Percentiles rank a stretch among this genome's conserved stretches.
phyloP scores from a whole-genome alignment of 2,888 invertebrate species.

The Macrosiphum euphorbiae region DNA sequence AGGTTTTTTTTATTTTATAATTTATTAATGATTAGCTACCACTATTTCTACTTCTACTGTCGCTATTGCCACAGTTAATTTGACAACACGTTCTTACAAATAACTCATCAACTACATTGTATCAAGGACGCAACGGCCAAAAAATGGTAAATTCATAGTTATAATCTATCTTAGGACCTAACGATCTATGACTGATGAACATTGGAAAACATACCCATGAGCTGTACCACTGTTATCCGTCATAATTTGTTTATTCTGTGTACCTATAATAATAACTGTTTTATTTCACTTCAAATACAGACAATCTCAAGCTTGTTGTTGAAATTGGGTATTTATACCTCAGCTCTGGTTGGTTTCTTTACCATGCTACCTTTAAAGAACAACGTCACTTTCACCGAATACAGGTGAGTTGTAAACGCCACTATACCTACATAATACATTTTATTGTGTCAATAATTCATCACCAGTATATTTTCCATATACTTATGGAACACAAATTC shows the following conservation, averaged over 20 bases:
- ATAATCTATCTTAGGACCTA: neutral
- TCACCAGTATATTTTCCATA: no score
- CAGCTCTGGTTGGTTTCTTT: neutral
- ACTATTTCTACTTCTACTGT: no score
- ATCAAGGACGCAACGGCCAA: neutral
- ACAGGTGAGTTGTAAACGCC: neutral
- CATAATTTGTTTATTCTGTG: neutral
- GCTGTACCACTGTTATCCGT: neutral
- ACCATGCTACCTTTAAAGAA: neutral
- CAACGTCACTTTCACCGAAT: conserved; percentile 30
- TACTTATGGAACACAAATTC: no score
- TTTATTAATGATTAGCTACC: neutral
- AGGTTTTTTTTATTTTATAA: neutral
- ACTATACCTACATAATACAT: neutral
- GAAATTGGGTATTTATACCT: neutral
- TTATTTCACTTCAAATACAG: neutral
- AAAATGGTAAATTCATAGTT: neutral
- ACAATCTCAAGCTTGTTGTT: neutral
- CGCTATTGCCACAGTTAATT: neutral
- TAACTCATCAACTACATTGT: neutral
- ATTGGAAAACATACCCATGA: neutral
- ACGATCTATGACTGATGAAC: neutral
- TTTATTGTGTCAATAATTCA: neutral
- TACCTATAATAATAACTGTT: neutral
- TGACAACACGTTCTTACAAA: neutral